These are phyloP conservation scores for Xanthostigma xanthostigma DNA, from an alignment of 2,888 invertebrate species.

Conservation along the genomic window DNA sequence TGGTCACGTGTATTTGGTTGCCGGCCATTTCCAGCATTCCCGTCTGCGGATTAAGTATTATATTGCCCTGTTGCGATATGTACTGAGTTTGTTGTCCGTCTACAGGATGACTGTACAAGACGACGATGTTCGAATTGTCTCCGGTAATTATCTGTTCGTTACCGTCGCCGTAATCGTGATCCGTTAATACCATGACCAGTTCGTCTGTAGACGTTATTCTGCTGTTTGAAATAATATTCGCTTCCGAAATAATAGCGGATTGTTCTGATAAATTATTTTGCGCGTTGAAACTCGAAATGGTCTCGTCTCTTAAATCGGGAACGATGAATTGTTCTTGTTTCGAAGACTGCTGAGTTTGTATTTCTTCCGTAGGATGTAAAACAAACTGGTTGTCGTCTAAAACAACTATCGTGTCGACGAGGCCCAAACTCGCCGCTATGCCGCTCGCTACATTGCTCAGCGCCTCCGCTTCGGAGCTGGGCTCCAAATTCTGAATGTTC, in stretches of 20 bases:
- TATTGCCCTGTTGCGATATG: conserved; percentile 29
- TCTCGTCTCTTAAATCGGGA: conserved; percentile 25
- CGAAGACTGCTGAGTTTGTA: conserved; percentile 13
- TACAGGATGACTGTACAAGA: conserved; percentile 45
- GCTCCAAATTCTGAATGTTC: conserved; percentile 21
- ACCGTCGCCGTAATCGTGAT: conserved; percentile 40
- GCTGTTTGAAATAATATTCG: neutral
- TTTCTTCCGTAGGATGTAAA: conserved; percentile 24
- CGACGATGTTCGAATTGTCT: conserved; percentile 46
- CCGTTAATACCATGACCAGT: conserved; percentile 46
- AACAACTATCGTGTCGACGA: conserved; percentile 37
- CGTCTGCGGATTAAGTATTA: conserved; percentile 28
- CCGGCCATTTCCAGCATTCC: conserved; percentile 14
- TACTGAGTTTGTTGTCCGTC: conserved; percentile 39
- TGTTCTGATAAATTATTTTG: conserved; percentile 23
- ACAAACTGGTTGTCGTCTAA: conserved; percentile 45
- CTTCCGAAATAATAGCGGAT: neutral
- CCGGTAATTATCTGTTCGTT: conserved; percentile 29
- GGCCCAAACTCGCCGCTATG: conserved; percentile 38
- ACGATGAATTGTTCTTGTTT: conserved; percentile 23
- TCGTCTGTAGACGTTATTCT: conserved; percentile 34
- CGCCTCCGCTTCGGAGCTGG: conserved; percentile 38
- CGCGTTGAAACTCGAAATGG: conserved; percentile 15
- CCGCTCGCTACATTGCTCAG: conserved; percentile 38
- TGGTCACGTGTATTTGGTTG: conserved; percentile 3